These are phyloP conservation scores for Macrobrachium nipponense DNA, from an alignment of 1,140 invertebrate genomes.

Conservation along the genomic window DNA sequence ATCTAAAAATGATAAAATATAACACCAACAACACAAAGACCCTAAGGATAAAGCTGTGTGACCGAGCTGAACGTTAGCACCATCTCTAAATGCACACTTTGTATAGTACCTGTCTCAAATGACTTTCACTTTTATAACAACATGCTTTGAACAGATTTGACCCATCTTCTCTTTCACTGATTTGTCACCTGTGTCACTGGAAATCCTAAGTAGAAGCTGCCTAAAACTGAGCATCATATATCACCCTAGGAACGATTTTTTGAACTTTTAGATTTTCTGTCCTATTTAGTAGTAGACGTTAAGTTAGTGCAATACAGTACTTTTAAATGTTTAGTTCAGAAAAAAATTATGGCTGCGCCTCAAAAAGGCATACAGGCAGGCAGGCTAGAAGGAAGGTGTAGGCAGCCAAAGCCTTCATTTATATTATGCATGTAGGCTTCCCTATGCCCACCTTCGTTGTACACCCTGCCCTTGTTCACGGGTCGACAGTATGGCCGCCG, in stretches of 20 bases:
- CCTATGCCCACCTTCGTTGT: slow-evolving; percentile 49
- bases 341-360: slow-evolving; percentile 35
- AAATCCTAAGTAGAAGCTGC: slow-evolving; percentile 57
- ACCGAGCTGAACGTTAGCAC: slow-evolving; percentile 61
- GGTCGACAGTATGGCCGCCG: slow-evolving; percentile 46
- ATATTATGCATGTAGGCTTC: slow-evolving; percentile 30
- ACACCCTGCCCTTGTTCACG: slow-evolving; percentile 40
- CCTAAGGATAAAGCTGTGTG: slow-evolving; percentile 61
- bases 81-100: slow-evolving; percentile 62
- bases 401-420: slow-evolving; percentile 44
- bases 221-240: slow-evolving; percentile 47
- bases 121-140: not conserved
- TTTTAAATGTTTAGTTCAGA: slow-evolving; percentile 55
- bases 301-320: slow-evolving; percentile 35
- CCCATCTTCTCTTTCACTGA: slow-evolving; percentile 27
- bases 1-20: slow-evolving; percentile 47
- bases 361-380: slow-evolving; percentile 35
- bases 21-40: slow-evolving; percentile 55
- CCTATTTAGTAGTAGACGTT: slow-evolving; percentile 49
- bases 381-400: slow-evolving; percentile 39
- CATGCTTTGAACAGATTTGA: not conserved
- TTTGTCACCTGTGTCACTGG: slow-evolving; percentile 45
- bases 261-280: slow-evolving; percentile 37
- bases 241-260: slow-evolving; percentile 40
- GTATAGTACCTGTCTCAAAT: slow-evolving; percentile 51